Conservation (phyloP, 2,797 vertebrate genomes). For the Onychomys leucogaster region DNA sequence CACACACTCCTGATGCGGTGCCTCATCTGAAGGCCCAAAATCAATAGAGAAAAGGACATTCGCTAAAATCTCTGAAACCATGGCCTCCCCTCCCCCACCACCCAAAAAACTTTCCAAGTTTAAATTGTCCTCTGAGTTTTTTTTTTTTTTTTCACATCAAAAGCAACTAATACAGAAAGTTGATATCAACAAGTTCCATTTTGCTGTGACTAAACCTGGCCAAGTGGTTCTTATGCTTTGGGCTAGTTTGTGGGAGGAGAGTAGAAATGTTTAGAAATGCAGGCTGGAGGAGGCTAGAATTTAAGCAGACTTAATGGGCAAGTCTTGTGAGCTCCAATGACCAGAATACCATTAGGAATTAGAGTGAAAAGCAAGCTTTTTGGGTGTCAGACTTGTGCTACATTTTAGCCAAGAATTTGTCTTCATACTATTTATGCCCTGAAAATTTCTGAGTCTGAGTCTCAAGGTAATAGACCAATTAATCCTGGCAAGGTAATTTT, state of each 20-base stretch:
- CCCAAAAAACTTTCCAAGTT: not conserved
- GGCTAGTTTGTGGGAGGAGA: not conserved
- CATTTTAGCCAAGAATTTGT: not conserved
- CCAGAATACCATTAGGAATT: not conserved
- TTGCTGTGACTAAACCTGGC: not conserved
- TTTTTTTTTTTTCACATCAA: no score
- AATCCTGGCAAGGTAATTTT: not conserved
- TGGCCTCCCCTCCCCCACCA: not conserved
- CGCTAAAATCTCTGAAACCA: not conserved
- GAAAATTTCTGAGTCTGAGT: not conserved
- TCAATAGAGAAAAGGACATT: not conserved
- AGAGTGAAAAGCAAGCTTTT: not conserved
- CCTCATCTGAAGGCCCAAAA: not conserved
- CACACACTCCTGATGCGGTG: not conserved
- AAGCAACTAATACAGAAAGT: not conserved
- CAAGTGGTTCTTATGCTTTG: not conserved
- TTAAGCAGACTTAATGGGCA: not conserved
- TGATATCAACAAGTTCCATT: not conserved
- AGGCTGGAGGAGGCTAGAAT: not conserved
- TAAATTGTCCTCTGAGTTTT: not conserved
- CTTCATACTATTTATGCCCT: not conserved
- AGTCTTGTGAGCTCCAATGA: not conserved
- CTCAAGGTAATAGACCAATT: not conserved
- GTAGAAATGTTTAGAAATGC: not conserved
- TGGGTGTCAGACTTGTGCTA: not conserved